Evolutionary conservation across 2,113 vertebrate genomes (phyloP), one percentile per base, ranked within the genome.

Genomic region (Odocoileus virginianus): DNA sequence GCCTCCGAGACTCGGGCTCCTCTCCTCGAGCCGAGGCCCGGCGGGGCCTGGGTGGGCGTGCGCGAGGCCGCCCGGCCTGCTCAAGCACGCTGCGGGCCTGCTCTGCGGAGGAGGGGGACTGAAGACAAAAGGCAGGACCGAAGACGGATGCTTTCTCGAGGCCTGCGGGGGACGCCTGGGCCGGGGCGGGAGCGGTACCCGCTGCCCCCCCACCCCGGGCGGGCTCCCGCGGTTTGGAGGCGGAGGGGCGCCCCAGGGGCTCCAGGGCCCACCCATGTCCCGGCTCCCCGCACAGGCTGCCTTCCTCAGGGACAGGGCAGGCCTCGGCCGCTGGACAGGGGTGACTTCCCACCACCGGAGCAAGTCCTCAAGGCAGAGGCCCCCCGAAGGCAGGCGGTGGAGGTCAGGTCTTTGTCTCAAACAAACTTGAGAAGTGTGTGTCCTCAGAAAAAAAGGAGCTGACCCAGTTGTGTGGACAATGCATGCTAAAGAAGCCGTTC

Each of bases 261-360:
- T 9, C 7, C 28, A 57, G 97, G 98, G 13, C 45, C 28, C 91
- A 3, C 47, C 3, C 47, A 50, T 50, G 47, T 50, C 30, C 3
- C 1, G 6, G n/a, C 40, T 11, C 7, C 28, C 19, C 5, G 36
- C 71, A 15, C 57, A 4, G 9, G 92, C 47, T 1, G 47, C 40
- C 50, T 27, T 27, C 15, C 43, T 36, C 14, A 43, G n/a, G 71
- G 95, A n/a, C 94, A 33, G 17, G 64, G 78, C 55, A 28, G 7
- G 5, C 15, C 47, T 1, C 1, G 0, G 8, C 3, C 12, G 47
- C 58, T 15, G 8, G 30, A 6, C 2, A 15, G 17, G 4, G 52
- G 87, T 30, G 76, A 61, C 30, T 50, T 71, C 71, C 67, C 45
- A 6, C 25, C 15, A 0, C 25, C 60, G 0, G 12, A 92, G 96